Base-by-base conservation (phyloP, 92 coral and sea anemone genomes). In the Parazoanthus atlanticus region DNA sequence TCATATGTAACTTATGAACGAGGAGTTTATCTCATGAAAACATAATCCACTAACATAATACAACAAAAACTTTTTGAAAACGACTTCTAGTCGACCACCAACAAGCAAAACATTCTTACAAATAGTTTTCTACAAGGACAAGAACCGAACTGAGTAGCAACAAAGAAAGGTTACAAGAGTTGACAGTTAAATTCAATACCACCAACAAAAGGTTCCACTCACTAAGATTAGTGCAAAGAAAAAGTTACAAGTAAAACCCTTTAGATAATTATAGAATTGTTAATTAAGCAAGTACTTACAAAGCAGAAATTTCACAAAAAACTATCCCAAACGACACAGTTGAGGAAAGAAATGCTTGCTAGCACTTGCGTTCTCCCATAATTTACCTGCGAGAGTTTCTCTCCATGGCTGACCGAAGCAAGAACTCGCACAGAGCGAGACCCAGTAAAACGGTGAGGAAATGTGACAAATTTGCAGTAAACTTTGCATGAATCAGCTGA, bases 341-440 rank as follows among this genome's bases (percentile, higher is more conserved):
- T 16, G n/a, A 19, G 12, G 26, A 19, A 17, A 33, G n/a, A 16
- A 74, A n/a, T 3, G 26, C 7, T 30, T 31, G 46, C 46, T 32
- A 74, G 4, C 49, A 19, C 11, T 36, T 17, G 25, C 43, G 12
- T 16, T 36, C 43, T 33, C 15, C 17, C 78, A 31, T 16, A 31
- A 21, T 76, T 28, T 47, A 78, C 81, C 52, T 43, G 36, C 23
- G 54, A 31, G 21, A 40, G 1, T 36, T 88, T 43, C 16, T 81
- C 29, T 29, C 65, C 86, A 41, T 88, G 91, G 69, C 91, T 65
- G 34, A 88, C 79, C 67, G 93, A 88, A 23, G 89, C 89, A 10
- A 91, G 69, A 15, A 91, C 91, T 6, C 93, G 91, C 4, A 91
- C 83, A 49, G 78, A 76, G 5, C 89, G 66, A 5, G 89, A 82